Conservation (phyloP, 2,113 vertebrate genomes). For the Pogona vitticeps region DNA sequence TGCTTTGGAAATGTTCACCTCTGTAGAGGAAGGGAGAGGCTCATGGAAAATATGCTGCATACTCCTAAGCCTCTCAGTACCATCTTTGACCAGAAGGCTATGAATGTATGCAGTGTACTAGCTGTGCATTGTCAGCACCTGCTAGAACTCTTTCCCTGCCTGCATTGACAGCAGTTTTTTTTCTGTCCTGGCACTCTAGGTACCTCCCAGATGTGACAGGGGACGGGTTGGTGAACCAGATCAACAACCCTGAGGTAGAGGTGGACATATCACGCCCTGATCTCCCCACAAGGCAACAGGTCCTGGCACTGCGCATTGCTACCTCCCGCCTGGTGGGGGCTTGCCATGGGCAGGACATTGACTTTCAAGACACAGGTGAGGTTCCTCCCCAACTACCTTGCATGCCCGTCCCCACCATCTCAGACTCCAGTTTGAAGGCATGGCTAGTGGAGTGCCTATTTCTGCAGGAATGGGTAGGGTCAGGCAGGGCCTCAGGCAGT, state of each 20-base stretch:
- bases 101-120: not conserved
- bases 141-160: not conserved
- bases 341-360: constrained; percentile 81
- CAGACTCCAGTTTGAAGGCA: too few relatives aligned
- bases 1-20: too few relatives aligned
- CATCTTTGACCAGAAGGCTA: too few relatives aligned
- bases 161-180: not conserved
- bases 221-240: constrained; percentile 80
- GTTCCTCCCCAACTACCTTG: not conserved
- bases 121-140: not conserved
- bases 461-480: too few relatives aligned
- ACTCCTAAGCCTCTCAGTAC: too few relatives aligned
- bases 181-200: constrained; percentile 61
- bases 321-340: constrained; percentile 84
- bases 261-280: constrained; percentile 79
- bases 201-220: constrained; percentile 83
- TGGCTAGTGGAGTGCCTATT: too few relatives aligned
- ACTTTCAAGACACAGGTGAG: constrained; percentile 81
- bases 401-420: too few relatives aligned
- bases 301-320: constrained; percentile 85
- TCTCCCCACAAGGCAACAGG: constrained; percentile 80
- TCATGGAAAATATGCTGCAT: not conserved
- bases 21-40: too few relatives aligned
- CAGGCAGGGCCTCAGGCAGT: too few relatives aligned
- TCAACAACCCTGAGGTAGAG: constrained; percentile 87